phyloP scores from a whole-genome alignment of 2,113 vertebrate species.

The Mystacornis crossleyi region DNA sequence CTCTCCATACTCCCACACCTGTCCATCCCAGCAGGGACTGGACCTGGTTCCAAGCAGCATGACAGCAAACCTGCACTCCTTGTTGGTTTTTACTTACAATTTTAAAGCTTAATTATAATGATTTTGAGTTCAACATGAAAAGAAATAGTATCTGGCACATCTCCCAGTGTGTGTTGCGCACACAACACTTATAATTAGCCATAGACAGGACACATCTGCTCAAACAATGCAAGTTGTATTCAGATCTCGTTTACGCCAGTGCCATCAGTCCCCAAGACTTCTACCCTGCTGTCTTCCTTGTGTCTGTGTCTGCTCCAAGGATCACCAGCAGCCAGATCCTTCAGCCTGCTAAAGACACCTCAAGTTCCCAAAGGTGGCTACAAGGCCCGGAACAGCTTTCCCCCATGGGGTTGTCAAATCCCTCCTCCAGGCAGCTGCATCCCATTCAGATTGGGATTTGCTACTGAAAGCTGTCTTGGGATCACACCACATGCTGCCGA shows the following conservation, averaged over 20 bases:
- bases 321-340: neutral
- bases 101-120: constrained; percentile 54
- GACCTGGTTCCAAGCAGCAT: fast-evolving
- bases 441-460: neutral
- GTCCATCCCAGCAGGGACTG: fast-evolving
- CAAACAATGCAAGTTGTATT: neutral
- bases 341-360: neutral
- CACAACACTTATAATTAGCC: neutral
- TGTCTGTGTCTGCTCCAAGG: neutral
- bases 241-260: neutral
- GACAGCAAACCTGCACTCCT: neutral
- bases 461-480: neutral
- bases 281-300: fast-evolving
- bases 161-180: constrained; percentile 27
- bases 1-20: neutral
- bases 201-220: constrained; percentile 55
- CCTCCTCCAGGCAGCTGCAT: neutral
- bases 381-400: neutral
- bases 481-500: neutral
- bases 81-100: constrained; percentile 10
- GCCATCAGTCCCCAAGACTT: neutral
- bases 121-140: neutral
- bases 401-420: neutral
- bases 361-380: neutral
- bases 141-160: constrained; percentile 43